Percentiles rank a stretch among this genome's conserved stretches.
phyloP scores from a whole-genome alignment of 2,888 invertebrate species.

The Plutella xylostella region DNA sequence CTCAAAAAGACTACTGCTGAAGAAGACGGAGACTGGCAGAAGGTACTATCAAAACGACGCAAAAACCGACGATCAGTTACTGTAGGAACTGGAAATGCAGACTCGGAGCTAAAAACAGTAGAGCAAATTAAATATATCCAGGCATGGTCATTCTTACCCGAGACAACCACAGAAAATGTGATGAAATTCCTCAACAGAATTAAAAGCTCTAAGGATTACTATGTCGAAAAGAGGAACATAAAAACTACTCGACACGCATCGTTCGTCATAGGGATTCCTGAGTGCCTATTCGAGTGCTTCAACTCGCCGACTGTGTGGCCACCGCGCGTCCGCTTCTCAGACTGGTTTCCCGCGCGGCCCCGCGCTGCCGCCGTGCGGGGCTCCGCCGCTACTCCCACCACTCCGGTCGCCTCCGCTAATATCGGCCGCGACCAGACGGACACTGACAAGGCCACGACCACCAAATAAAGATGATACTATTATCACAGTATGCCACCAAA shows the following conservation, averaged over 20 bases:
- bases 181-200: background rate
- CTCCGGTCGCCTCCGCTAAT: too few relatives aligned
- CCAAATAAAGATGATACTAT: too few relatives aligned
- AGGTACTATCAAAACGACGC: background rate
- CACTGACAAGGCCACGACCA: too few relatives aligned
- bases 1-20: background rate
- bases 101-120: background rate
- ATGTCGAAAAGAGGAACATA: background rate
- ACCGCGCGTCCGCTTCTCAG: too few relatives aligned
- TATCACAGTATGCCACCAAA: too few relatives aligned
- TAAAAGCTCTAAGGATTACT: background rate
- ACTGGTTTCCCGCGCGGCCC: background rate
- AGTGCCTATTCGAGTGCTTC: background rate
- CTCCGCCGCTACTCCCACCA: too few relatives aligned
- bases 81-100: background rate
- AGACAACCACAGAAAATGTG: background rate
- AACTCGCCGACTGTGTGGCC: background rate
- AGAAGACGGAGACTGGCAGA: background rate
- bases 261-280: background rate
- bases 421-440: too few relatives aligned
- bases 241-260: background rate
- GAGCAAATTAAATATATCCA: background rate
- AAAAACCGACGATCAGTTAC: background rate
- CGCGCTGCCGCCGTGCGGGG: too few relatives aligned
- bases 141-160: background rate